Percentiles rank a stretch among this genome's conserved stretches.
These are phyloP conservation scores for Apeira syringaria DNA, from an alignment of 2,888 invertebrate genomes.

Conservation along the genomic window DNA sequence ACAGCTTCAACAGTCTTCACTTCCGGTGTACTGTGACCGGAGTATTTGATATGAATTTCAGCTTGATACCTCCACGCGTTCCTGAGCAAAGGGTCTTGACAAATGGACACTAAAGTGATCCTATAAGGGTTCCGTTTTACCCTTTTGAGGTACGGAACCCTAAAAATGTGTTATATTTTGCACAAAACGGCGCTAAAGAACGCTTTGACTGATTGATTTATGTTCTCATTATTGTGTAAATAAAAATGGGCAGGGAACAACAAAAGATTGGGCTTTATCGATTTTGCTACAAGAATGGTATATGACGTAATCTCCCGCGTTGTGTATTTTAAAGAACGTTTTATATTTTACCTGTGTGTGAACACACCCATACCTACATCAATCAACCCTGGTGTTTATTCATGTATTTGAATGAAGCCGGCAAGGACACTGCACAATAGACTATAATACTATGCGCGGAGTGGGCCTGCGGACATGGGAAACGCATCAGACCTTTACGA, in stretches of 20 bases:
- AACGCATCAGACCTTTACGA: conserved; percentile 28
- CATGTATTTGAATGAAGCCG: conserved; percentile 20
- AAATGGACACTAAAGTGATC: no score
- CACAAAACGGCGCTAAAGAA: conserved; percentile 21
- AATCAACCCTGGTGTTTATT: conserved; percentile 23
- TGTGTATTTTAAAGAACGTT: conserved; percentile 10
- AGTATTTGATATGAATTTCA: no score
- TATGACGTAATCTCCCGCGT: conserved; percentile 19
- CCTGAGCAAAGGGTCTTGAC: no score
- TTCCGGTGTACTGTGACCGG: no score
- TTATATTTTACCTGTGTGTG: conserved; percentile 14
- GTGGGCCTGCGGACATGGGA: conserved; percentile 24
- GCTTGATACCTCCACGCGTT: no score
- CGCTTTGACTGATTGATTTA: conserved; percentile 23
- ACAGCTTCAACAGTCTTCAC: no score
- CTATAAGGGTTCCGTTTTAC: no score
- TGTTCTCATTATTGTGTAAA: conserved; percentile 22
- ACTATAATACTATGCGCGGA: conserved; percentile 17
- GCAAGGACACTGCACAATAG: conserved; percentile 24
- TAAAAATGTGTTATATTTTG: conserved; percentile 22
- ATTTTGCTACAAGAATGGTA: conserved; percentile 20
- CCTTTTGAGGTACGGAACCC: no score
- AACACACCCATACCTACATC: conserved; percentile 21
- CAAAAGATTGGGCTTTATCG: conserved; percentile 17
- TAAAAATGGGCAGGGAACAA: conserved; percentile 15